phyloP scores from a whole-genome alignment of 1,140 invertebrate species.

The Zophobas atratus region DNA sequence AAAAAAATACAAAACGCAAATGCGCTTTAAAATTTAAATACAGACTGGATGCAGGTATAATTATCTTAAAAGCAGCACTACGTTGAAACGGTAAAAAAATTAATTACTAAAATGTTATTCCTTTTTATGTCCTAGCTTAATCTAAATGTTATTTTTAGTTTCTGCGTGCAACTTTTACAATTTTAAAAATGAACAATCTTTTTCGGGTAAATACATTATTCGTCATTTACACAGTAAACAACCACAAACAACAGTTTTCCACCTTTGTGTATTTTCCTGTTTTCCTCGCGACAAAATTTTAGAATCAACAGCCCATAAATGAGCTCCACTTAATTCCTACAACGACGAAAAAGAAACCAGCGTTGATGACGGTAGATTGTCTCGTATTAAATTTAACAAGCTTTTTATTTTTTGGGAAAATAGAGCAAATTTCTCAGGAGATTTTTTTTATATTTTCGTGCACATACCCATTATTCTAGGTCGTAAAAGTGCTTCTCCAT shows the following conservation, averaged over 20 bases:
- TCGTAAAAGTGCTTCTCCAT: slow-evolving; percentile 35
- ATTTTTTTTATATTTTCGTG: slow-evolving; percentile 36
- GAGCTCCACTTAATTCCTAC: neutral
- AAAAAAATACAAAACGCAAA: no score
- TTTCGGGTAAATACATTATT: neutral
- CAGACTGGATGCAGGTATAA: no score
- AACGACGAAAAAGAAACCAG: neutral
- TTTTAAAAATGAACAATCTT: neutral
- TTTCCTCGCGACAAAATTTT: neutral
- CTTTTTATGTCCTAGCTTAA: no score
- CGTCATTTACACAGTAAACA: no score
- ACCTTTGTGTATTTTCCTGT: neutral
- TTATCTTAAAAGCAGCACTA: no score
- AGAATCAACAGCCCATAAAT: slow-evolving; percentile 4
- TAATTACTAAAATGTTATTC: no score
- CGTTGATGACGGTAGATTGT: slow-evolving; percentile 4
- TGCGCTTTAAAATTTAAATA: no score
- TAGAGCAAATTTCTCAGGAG: slow-evolving; percentile 31
- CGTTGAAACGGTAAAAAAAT: no score
- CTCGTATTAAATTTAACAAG: slow-evolving; percentile 34
- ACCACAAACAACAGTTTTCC: no score
- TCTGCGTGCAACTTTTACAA: neutral
- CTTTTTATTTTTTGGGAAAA: slow-evolving; percentile 34
- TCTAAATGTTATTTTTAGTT: no score
- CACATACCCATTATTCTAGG: slow-evolving; percentile 30